phyloP scores from a whole-genome alignment of 2,888 invertebrate species.

The Podabrus alpinus region DNA sequence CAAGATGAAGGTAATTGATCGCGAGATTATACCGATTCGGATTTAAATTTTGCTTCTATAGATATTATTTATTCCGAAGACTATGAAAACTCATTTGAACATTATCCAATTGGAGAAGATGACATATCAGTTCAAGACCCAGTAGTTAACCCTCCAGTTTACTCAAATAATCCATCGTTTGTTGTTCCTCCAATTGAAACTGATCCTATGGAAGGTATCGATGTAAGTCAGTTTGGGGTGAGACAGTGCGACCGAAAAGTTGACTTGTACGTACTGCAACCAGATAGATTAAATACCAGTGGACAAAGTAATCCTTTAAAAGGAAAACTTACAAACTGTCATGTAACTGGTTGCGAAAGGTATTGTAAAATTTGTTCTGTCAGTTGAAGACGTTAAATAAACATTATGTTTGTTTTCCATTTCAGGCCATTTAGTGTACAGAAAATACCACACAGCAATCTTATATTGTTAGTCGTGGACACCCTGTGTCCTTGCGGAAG shows the following conservation, averaged over 20 bases:
- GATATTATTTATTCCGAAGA: constrained; percentile 32
- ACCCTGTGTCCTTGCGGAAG: constrained; percentile 87
- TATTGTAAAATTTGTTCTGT: constrained; percentile 43
- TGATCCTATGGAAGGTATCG: constrained; percentile 53
- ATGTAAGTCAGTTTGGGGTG: constrained; percentile 60
- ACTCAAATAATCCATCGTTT: constrained; percentile 54
- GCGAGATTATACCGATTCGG: constrained; percentile 32
- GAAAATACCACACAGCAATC: constrained; percentile 87
- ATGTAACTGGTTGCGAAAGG: constrained; percentile 86
- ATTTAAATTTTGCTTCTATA: constrained; percentile 21
- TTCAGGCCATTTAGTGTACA: constrained; percentile 87
- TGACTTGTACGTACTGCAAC: constrained; percentile 83
- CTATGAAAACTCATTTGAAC: constrained; percentile 38
- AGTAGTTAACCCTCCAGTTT: constrained; percentile 50
- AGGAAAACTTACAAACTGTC: constrained; percentile 87
- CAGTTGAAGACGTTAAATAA: constrained; percentile 1
- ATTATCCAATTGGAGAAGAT: constrained; percentile 25
- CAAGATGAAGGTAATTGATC: constrained; percentile 58
- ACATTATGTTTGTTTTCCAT: constrained; percentile 39
- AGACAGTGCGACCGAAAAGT: constrained; percentile 86
- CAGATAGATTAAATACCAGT: constrained; percentile 76
- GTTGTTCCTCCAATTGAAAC: constrained; percentile 52
- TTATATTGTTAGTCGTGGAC: constrained; percentile 86
- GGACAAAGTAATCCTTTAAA: constrained; percentile 82
- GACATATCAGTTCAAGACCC: constrained; percentile 45